Conservation (phyloP, 2,888 invertebrate species). For the Nephrotoma flavescens region DNA sequence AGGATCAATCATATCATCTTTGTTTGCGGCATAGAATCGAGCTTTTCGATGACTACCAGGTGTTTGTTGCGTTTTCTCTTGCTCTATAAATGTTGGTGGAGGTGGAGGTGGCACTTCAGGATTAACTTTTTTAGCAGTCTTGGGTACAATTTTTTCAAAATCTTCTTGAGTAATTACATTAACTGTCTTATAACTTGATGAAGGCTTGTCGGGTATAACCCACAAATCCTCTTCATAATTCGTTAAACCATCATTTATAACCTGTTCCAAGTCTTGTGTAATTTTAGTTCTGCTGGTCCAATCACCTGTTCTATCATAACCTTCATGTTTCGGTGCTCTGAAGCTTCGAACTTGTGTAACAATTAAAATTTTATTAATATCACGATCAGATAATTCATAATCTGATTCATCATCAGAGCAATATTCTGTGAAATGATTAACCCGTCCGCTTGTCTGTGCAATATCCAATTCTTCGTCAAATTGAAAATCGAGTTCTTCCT, state of each 20-base stretch:
- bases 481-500: slow-evolving; percentile 89
- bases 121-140: slow-evolving; percentile 47
- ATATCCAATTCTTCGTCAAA: slow-evolving; percentile 92
- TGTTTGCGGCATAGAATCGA: slow-evolving; percentile 89
- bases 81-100: slow-evolving; percentile 37
- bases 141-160: slow-evolving; percentile 64
- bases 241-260: slow-evolving; percentile 91
- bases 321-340: slow-evolving; percentile 66
- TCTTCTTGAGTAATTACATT: slow-evolving; percentile 77
- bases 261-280: slow-evolving; percentile 84
- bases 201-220: slow-evolving; percentile 42
- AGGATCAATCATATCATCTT: slow-evolving; percentile 49
- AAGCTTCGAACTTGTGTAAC: slow-evolving; percentile 59
- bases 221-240: slow-evolving; percentile 93
- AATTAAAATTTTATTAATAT: slow-evolving; percentile 86
- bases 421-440: slow-evolving; percentile 60
- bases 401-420: slow-evolving; percentile 74
- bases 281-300: slow-evolving; percentile 84
- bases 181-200: slow-evolving; percentile 63
- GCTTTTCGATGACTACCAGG: slow-evolving; percentile 37
- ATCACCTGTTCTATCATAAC: slow-evolving; percentile 82
- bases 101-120: slow-evolving; percentile 75
- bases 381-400: slow-evolving; percentile 80
- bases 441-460: slow-evolving; percentile 52
- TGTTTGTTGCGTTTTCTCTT: slow-evolving; percentile 14